Conservation (phyloP, 2,888 invertebrate genomes). For the Hirtodrosophila cameraria region DNA sequence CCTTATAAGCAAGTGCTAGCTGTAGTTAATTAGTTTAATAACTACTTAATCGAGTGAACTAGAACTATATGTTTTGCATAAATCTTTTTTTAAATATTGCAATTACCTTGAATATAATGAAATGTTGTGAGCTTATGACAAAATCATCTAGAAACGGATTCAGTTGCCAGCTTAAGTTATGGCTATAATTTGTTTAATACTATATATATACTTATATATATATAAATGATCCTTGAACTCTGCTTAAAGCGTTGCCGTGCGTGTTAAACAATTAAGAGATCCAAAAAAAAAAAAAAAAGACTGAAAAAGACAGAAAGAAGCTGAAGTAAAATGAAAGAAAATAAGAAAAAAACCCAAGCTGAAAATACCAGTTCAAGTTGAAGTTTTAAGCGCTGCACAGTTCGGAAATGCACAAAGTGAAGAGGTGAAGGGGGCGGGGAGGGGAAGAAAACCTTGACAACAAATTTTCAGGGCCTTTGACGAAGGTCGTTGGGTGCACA, state of each 20-base stretch:
- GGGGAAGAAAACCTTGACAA: slow-evolving; percentile 68
- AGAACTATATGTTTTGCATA: slow-evolving; percentile 17
- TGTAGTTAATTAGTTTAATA: slow-evolving; percentile 41
- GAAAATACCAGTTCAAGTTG: slow-evolving; percentile 74
- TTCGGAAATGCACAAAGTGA: slow-evolving; percentile 66
- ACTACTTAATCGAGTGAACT: slow-evolving; percentile 16
- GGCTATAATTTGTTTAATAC: slow-evolving; percentile 25
- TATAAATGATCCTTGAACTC: slow-evolving; percentile 61
- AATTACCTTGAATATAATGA: slow-evolving; percentile 51
- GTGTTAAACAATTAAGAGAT: slow-evolving; percentile 32
- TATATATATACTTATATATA: no score
- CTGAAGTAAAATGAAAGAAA: slow-evolving; percentile 27
- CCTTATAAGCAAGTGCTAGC: slow-evolving; percentile 16
- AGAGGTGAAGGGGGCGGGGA: slow-evolving; percentile 7
- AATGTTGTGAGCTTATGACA: slow-evolving; percentile 7
- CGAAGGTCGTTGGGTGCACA: slow-evolving; percentile 69
- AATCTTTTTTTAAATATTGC: slow-evolving; percentile 8
- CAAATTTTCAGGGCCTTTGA: slow-evolving; percentile 69
- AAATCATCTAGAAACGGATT: slow-evolving; percentile 16
- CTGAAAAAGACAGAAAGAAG: slow-evolving; percentile 15
- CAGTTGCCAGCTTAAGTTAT: background rate
- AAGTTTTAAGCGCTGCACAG: slow-evolving; percentile 58
- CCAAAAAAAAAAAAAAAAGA: slow-evolving; percentile 1
- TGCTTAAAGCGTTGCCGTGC: slow-evolving; percentile 41
- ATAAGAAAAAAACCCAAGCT: slow-evolving; percentile 48